Conservation (phyloP, 2,888 invertebrate species). For the Ectropis crepuscularia region DNA sequence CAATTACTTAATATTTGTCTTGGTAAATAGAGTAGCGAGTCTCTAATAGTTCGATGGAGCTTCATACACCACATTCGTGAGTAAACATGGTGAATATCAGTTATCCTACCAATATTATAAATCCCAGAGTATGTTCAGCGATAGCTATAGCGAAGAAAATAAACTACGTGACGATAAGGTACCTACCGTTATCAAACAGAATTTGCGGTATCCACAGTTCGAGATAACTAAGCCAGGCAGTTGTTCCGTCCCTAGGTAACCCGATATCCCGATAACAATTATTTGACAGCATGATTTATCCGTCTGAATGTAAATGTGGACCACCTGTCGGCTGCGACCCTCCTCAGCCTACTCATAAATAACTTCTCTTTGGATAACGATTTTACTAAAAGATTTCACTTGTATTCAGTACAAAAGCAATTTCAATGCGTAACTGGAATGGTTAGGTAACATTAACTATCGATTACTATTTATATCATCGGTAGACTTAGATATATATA, state of each 20-base stretch:
- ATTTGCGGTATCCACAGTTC: neutral
- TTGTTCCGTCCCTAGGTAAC: conserved; percentile 7
- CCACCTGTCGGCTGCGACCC: conserved; percentile 25
- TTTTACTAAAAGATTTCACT: neutral
- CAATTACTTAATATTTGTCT: too few species aligned
- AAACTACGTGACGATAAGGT: neutral
- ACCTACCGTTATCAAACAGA: neutral
- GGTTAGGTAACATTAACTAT: too few species aligned
- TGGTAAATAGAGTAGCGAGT: too few species aligned
- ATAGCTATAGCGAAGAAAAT: too few species aligned
- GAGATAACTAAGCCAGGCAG: neutral
- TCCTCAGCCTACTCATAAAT: conserved; percentile 22
- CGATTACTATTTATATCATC: too few species aligned
- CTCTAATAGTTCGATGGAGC: too few species aligned
- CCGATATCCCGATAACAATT: conserved; percentile 25
- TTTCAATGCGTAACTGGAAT: too few species aligned
- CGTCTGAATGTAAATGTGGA: conserved; percentile 24
- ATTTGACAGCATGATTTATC: conserved; percentile 30
- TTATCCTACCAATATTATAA: too few species aligned
- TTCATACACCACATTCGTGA: too few species aligned
- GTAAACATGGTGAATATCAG: too few species aligned
- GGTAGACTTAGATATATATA: too few species aligned
- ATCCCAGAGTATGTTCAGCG: too few species aligned
- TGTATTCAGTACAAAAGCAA: neutral
- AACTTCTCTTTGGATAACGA: conserved; percentile 7